Evolutionary conservation across 2,113 vertebrate genomes (phyloP).

Genomic region (Petrocephalus microphthalmus): DNA sequence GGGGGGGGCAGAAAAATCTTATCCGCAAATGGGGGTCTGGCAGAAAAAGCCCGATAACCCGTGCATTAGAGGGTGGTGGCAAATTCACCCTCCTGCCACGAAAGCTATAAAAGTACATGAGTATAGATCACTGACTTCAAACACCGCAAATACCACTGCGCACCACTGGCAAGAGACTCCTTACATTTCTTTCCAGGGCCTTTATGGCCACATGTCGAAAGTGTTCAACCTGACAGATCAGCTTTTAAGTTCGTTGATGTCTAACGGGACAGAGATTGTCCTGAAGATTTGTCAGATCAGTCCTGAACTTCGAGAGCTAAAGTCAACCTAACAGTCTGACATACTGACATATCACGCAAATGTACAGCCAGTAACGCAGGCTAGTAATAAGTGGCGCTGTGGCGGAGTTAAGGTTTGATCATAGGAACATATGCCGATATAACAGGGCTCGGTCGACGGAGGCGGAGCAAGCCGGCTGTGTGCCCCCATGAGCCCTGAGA

Average conservation of each 20-base stretch:
- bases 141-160: neutral
- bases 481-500: neutral
- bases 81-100: neutral
- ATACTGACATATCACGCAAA: neutral
- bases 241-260: neutral
- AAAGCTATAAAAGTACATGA: neutral
- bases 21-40: too few relatives aligned
- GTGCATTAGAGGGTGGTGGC: neutral
- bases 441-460: too few relatives aligned
- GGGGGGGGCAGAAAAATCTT: too few relatives aligned
- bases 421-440: neutral
- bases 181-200: neutral
- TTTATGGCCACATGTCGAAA: neutral
- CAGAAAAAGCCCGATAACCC: neutral
- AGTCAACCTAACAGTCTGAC: neutral
- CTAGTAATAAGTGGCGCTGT: neutral
- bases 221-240: neutral
- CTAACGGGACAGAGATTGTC: neutral
- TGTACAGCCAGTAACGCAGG: neutral
- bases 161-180: neutral
- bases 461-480: neutral
- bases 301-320: neutral
- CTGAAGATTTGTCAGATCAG: neutral
- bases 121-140: neutral
- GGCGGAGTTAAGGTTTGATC: neutral